Conservation (phyloP, 2,888 invertebrate species). For the Ctenicera cuprea region DNA sequence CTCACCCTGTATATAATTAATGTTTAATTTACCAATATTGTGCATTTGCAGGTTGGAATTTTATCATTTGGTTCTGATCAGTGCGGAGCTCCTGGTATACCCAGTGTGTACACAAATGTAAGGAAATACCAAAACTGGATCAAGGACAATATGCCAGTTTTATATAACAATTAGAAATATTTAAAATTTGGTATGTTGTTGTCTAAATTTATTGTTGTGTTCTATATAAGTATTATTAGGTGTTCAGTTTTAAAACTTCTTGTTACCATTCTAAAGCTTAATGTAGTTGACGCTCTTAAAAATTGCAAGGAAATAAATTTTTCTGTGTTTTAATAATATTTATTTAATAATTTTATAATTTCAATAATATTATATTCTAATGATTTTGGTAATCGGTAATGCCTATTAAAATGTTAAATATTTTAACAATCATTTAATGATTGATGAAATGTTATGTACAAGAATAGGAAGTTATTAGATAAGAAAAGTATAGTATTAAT, state of each 20-base stretch:
- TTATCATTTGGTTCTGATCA: constrained; percentile 88
- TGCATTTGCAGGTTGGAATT: constrained; percentile 80
- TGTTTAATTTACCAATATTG: no score
- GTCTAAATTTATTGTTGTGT: neutral
- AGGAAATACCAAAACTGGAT: constrained; percentile 87
- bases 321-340: constrained; percentile 19
- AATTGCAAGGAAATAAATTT: neutral
- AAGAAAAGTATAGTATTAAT: constrained; percentile 8
- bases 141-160: constrained; percentile 79
- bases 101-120: constrained; percentile 86
- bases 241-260: neutral
- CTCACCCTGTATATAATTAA: no score
- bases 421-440: constrained; percentile 47
- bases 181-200: neutral
- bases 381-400: constrained; percentile 39
- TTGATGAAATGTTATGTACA: constrained; percentile 51
- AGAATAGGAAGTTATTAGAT: constrained; percentile 36
- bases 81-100: constrained; percentile 83
- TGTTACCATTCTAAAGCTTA: neutral
- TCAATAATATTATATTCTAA: constrained; percentile 43
- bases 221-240: neutral
- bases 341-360: constrained; percentile 47
- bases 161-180: constrained; percentile 40
- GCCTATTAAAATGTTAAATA: constrained; percentile 50
- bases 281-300: neutral